Evolutionary conservation across 23 tunicate species (phyloP).

Genomic region (Phallusia fumigata): DNA sequence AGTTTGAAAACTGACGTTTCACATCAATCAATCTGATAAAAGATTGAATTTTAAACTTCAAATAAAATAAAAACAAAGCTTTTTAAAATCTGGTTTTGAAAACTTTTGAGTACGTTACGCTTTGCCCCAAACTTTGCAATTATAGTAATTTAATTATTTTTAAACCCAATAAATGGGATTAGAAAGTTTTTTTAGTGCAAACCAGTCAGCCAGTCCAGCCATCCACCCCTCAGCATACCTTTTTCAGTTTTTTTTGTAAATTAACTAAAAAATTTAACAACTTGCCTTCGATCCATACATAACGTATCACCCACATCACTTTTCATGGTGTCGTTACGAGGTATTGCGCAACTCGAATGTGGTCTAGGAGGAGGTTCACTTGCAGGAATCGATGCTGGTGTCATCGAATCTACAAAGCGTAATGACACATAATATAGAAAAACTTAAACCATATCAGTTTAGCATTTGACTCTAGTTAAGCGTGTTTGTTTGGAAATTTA

Average conservation of each 20-base stretch:
- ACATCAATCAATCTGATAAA: constrained; percentile 31
- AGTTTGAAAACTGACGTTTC: constrained; percentile 67
- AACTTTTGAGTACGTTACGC: too few relatives aligned
- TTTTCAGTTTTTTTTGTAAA: neutral
- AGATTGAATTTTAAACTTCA: neutral
- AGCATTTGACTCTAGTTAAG: neutral
- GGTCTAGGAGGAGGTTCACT: constrained; percentile 5
- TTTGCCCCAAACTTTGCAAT: too few relatives aligned
- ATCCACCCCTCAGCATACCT: neutral
- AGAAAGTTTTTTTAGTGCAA: too few relatives aligned
- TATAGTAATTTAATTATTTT: too few relatives aligned
- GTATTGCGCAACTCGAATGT: constrained; percentile 17
- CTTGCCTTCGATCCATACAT: constrained; percentile 28
- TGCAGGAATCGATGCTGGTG: neutral
- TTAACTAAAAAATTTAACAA: neutral
- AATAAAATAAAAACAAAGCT: too few relatives aligned
- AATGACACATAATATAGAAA: too few relatives aligned
- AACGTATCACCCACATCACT: constrained; percentile 30
- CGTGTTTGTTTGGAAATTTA: neutral
- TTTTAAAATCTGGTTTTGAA: too few relatives aligned
- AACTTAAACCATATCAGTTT: too few relatives aligned
- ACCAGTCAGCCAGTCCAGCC: too few relatives aligned
- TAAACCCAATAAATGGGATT: too few relatives aligned
- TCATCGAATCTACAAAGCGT: neutral
- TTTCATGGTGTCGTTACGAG: constrained; percentile 19